These are phyloP conservation scores for Scomber colias DNA, from an alignment of 2,113 vertebrate species.

Conservation along the genomic window DNA sequence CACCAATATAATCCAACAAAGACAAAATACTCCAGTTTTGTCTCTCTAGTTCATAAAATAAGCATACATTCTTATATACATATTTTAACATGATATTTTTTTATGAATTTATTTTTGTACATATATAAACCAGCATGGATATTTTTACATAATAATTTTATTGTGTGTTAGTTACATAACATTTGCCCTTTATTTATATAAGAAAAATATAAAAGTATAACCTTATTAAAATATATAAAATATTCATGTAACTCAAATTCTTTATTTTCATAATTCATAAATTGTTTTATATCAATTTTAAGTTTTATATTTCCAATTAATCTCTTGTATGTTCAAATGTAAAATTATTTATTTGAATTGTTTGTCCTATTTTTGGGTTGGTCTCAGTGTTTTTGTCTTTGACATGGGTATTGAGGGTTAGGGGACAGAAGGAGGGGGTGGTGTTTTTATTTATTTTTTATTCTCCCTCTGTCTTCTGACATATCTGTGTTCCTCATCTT, in stretches of 20 bases:
- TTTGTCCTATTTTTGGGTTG: background rate
- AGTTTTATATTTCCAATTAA: background rate
- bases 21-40: slow-evolving; percentile 6
- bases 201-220: background rate
- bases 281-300: background rate
- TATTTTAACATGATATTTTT: background rate
- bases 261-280: background rate
- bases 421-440: slow-evolving; percentile 26
- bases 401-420: slow-evolving; percentile 50
- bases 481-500: slow-evolving; percentile 71
- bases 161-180: background rate
- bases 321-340: slow-evolving; percentile 3
- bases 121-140: background rate
- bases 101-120: background rate
- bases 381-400: slow-evolving; percentile 27
- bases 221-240: background rate
- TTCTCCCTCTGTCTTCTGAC: slow-evolving; percentile 60
- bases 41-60: background rate
- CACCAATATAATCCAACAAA: slow-evolving; percentile 10
- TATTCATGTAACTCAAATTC: background rate
- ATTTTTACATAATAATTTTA: slow-evolving; percentile 4
- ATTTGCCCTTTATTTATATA: background rate
- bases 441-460: slow-evolving; percentile 71
- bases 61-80: background rate
- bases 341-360: background rate